phyloP scores from a whole-genome alignment of 2,797 vertebrate species.

The Australoheros facetus region DNA sequence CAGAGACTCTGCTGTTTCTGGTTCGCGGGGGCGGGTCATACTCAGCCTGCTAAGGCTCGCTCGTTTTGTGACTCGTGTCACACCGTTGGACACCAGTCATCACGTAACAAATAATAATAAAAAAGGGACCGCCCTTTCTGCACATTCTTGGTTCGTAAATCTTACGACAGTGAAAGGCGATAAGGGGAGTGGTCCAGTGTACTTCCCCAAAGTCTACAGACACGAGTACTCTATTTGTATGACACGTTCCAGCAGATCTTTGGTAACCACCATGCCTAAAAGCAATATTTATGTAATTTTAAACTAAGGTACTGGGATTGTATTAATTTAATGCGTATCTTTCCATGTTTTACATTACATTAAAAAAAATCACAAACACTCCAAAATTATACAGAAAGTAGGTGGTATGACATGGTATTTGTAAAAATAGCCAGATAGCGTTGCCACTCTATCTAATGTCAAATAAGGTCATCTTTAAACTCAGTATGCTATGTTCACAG shows the following conservation, averaged over 20 bases:
- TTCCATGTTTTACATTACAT: neutral
- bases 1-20: slow-evolving; percentile 70
- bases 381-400: neutral
- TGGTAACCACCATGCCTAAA: neutral
- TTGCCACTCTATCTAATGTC: neutral
- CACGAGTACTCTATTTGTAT: slow-evolving; percentile 1
- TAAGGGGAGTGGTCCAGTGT: slow-evolving; percentile 45
- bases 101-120: fast-evolving
- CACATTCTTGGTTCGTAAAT: fast-evolving
- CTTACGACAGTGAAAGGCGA: neutral
- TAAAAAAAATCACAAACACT: neutral
- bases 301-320: neutral
- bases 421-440: neutral
- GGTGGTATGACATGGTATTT: neutral
- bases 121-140: slow-evolving; percentile 38
- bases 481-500: neutral
- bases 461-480: slow-evolving; percentile 6
- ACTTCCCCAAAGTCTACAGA: slow-evolving; percentile 39
- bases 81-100: neutral
- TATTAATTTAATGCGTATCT: neutral
- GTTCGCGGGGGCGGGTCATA: slow-evolving; percentile 74
- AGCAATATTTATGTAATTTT: neutral
- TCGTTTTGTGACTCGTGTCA: slow-evolving; percentile 39
- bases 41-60: slow-evolving; percentile 27
- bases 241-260: neutral